Percentiles rank a stretch among this genome's conserved stretches.
Evolutionary conservation across 2,113 vertebrate genomes (phyloP).

Genomic region (Mesitornis unicolor): DNA sequence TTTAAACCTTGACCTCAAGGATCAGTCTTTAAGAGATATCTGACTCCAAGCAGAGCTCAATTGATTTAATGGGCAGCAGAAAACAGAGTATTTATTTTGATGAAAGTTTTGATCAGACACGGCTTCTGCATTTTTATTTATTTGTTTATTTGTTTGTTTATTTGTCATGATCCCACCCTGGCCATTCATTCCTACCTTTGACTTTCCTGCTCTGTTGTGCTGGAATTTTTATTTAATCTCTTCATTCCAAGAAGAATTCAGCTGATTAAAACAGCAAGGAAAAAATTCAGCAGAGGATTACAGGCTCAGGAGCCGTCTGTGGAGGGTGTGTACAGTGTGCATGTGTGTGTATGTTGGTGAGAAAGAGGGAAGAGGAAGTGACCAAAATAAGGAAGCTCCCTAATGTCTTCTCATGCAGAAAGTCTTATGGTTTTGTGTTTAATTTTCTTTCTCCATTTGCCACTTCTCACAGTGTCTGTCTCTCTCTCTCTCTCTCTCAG

Average conservation of each 20-base stretch:
- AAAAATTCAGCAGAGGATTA: neutral
- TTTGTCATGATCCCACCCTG: neutral
- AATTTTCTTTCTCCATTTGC: neutral
- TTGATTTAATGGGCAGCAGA: neutral
- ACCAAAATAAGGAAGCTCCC: neutral
- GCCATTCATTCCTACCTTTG: neutral
- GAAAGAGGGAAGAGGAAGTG: conserved; percentile 39
- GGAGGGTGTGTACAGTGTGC: neutral
- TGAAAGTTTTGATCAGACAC: neutral
- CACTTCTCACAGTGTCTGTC: neutral
- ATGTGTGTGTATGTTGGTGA: neutral
- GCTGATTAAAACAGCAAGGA: neutral
- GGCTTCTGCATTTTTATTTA: neutral
- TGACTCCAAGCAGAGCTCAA: neutral
- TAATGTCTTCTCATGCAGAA: neutral
- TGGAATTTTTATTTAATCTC: conserved; percentile 16
- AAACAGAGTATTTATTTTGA: neutral
- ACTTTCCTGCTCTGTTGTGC: neutral
- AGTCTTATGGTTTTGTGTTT: neutral
- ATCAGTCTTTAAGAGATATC: neutral
- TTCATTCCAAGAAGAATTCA: conserved; percentile 33
- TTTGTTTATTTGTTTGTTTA: neutral
- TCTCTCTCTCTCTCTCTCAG: neutral
- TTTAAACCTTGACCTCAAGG: neutral
- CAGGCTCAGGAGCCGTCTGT: neutral